Percentiles rank a stretch among this genome's conserved stretches.
Evolutionary conservation across 1,140 invertebrate genomes (phyloP).

Genomic region (Dufourea novaeangliae): DNA sequence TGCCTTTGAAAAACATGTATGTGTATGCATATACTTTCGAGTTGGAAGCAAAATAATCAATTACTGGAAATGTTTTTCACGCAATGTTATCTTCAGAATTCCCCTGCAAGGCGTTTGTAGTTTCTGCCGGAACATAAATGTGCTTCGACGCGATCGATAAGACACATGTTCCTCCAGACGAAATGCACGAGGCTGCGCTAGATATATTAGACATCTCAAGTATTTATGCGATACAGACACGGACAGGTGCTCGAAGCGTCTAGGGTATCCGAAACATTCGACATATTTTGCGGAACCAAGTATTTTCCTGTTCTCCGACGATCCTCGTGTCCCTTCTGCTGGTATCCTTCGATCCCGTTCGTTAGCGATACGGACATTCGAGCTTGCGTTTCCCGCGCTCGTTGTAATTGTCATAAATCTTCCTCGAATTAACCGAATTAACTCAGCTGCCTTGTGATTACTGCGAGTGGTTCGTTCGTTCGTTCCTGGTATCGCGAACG

Average conservation of each 20-base stretch:
- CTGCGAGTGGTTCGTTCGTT: constrained; percentile 9
- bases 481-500: constrained; percentile 21
- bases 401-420: constrained; percentile 19
- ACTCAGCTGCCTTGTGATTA: constrained; percentile 22
- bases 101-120: neutral
- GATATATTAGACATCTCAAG: constrained; percentile 5
- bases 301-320: too few species aligned
- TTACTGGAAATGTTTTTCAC: neutral
- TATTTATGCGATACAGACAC: constrained; percentile 5
- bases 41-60: too few species aligned
- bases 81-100: neutral
- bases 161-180: neutral
- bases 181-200: neutral
- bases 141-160: neutral
- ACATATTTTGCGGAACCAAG: neutral
- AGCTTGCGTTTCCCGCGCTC: constrained; percentile 9
- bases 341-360: neutral
- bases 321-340: too few species aligned
- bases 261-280: neutral
- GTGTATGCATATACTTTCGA: neutral
- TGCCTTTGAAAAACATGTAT: too few species aligned
- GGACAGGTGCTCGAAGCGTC: neutral
- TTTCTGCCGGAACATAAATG: neutral
- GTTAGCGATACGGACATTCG: constrained; percentile 23
- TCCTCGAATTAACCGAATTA: constrained; percentile 41